A percentile compares a stretch with the other conserved stretches of the same genome.
phyloP scores from a whole-genome alignment of 2,888 invertebrate species.

The Oxycera nigricornis region DNA sequence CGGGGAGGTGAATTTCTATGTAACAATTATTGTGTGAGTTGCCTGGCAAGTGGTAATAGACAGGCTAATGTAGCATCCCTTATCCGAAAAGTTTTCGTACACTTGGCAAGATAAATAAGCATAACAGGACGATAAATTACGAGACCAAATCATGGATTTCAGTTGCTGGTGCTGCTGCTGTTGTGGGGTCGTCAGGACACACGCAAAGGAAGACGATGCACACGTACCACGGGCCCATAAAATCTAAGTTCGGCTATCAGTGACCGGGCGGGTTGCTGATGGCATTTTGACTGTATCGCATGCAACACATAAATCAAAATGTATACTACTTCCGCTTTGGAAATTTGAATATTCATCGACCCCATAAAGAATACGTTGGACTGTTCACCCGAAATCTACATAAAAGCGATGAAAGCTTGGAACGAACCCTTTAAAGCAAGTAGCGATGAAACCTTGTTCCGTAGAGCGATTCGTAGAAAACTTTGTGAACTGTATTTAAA shows the following conservation, averaged over 20 bases:
- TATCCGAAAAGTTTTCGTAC: slow-evolving; percentile 37
- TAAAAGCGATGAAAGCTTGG: slow-evolving; percentile 1
- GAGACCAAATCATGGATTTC: slow-evolving; percentile 42
- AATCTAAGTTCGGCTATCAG: slow-evolving; percentile 32
- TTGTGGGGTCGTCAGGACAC: slow-evolving; percentile 41
- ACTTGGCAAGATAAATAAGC: slow-evolving; percentile 36
- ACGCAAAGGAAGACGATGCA: slow-evolving; percentile 44
- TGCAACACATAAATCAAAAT: slow-evolving; percentile 62
- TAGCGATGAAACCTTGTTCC: no score
- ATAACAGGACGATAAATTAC: slow-evolving; percentile 44
- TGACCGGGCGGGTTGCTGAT: slow-evolving; percentile 8
- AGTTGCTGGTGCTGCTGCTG: slow-evolving; percentile 39
- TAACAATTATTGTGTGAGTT: slow-evolving; percentile 10
- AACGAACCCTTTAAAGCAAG: slow-evolving; percentile 7
- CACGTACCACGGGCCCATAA: slow-evolving; percentile 43
- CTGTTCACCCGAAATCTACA: slow-evolving; percentile 15
- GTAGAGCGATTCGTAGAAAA: no score
- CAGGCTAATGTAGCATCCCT: slow-evolving; percentile 41
- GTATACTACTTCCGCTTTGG: slow-evolving; percentile 49
- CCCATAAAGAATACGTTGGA: slow-evolving; percentile 2
- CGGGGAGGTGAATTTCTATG: background rate
- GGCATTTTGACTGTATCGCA: slow-evolving; percentile 45
- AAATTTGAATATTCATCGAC: slow-evolving; percentile 46
- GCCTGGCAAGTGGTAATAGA: slow-evolving; percentile 29
- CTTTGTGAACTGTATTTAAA: no score